Base-by-base conservation (phyloP, 2,113 vertebrate species). In the Silurus asotus region DNA sequence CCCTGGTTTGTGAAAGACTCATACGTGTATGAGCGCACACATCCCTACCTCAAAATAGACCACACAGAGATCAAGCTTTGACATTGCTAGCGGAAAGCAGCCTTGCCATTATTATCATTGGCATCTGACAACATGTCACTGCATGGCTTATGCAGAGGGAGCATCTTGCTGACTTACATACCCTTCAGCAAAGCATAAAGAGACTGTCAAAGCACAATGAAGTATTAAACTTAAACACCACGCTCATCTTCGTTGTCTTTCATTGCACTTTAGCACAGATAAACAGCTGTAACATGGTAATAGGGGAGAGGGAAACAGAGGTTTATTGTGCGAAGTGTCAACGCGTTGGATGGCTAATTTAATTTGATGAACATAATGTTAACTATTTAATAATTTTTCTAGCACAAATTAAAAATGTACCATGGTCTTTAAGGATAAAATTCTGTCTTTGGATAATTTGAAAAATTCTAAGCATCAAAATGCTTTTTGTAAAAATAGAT, bases 11-110 rank as follows among this genome's bases (percentile, higher is more conserved):
- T 6, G 45, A 45, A 61, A 13, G 0, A 45, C 70, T 53, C 23
- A 25, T n/a, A 58, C 9, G 51, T 69, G 55, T 83, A 58, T 72
- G 49, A n/a, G 6, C 62, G 25, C 59, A 58, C 76, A 84, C n/a
- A 55, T 85, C 61, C 14, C 67, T 62, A 81, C 55, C 23, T 23
- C n/a, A 49, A 37, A 23, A 19, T 14, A 15, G 89, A 89, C 89
- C 90, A 91, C 90, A 90, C 89, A 90, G 82, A 58, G 72, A 64
- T 76, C 15, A 45, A 88, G 88, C 82, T 65, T 89, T 84, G 80
- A 55, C 61, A 53, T 45, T 17, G 69, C 53, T 49, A n/a, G 20
- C 10, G 64, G 20, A 65, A 45, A 84, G 65, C 86, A 67, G 86
- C 65, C 48, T 55, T 67, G 59, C 80, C 77, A 45, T 88, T 84